phyloP scores from a whole-genome alignment of 2,113 vertebrate genomes.

The Athene cunicularia region DNA sequence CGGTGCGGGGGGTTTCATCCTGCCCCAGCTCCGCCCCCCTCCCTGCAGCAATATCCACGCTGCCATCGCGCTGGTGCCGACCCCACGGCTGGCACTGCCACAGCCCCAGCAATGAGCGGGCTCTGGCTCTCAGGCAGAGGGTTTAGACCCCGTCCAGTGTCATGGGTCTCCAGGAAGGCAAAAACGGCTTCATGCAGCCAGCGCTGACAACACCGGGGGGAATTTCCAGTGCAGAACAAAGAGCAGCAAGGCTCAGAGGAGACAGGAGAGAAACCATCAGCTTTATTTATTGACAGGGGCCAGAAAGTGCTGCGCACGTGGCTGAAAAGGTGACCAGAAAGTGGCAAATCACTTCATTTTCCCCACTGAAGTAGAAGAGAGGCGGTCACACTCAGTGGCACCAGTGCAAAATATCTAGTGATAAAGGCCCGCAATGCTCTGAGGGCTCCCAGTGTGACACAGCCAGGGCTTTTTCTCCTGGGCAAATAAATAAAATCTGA shows the following conservation, averaged over 20 bases:
- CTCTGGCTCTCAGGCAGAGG: not conserved
- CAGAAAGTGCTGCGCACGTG: not conserved
- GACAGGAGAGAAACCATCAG: not conserved
- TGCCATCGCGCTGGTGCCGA: not conserved
- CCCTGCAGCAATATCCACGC: not conserved
- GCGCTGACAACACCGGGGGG: accelerated
- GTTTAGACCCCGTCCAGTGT: not conserved
- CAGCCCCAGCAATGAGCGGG: not conserved
- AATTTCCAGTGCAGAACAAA: not conserved
- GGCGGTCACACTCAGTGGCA: not conserved
- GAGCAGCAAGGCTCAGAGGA: not conserved
- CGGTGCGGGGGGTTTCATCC: not conserved
- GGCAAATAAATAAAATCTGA: conserved; percentile 37
- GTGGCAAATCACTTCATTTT: not conserved
- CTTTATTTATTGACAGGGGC: not conserved
- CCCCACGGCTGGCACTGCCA: not conserved
- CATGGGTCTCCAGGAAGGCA: not conserved
- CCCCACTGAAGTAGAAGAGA: not conserved
- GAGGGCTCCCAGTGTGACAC: not conserved
- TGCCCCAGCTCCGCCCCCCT: not conserved
- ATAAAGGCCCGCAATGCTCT: not conserved
- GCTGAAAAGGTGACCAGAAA: not conserved
- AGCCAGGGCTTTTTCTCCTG: not conserved
- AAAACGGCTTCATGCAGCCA: not conserved
- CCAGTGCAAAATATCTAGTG: not conserved